Evolutionary conservation across 1,140 invertebrate species (phyloP), one percentile per base, ranked within the genome.

Genomic region (Cydia amplana): DNA sequence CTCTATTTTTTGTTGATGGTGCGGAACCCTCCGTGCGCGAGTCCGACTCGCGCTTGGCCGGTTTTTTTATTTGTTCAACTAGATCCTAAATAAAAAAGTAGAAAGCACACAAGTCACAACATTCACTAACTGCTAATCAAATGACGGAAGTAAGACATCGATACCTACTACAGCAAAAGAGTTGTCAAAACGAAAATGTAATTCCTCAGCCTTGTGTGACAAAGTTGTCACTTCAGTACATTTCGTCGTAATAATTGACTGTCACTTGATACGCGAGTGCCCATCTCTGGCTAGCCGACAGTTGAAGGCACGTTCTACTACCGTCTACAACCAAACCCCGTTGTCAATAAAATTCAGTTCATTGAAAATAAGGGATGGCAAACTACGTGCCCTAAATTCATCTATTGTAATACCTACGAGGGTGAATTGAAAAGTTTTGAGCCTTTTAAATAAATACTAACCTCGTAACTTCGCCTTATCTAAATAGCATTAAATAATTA

Each of bases 211-310:
- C 16, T 70, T n/a, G 65, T 70, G 65, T 70, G 65, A 70, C 65
- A 36, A 70, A 70, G 65, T 70, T 70, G 65, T 70, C 65, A 70
- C 65, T 70, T 70, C 65, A 40, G 32, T 70, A 70, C 32, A 70
- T 70, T 70, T 70, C 36, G 65, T 70, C 36, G 65, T 10, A 70
- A 70, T 70, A 70, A 70, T 70, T 70, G 65, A 70, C 43, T 70
- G 65, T 70, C 36, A 70, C n/a, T 36, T 70, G 65, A 70, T 70
- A 70, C 65, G 55, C 55, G 65, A 70, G 32, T 70, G 65, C 32
- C 32, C 65, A 36, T 70, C 65, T 70, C 10, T 36, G 65, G 16
- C 32, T 70, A 36, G 32, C 65, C n/a, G 32, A 32, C 23, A 14
- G 64, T 32, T 28, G 64, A n/a, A 18, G 32, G 36, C n/a, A 9